Evolutionary conservation across 2,888 invertebrate species (phyloP).

Genomic region (Theretra japonica): DNA sequence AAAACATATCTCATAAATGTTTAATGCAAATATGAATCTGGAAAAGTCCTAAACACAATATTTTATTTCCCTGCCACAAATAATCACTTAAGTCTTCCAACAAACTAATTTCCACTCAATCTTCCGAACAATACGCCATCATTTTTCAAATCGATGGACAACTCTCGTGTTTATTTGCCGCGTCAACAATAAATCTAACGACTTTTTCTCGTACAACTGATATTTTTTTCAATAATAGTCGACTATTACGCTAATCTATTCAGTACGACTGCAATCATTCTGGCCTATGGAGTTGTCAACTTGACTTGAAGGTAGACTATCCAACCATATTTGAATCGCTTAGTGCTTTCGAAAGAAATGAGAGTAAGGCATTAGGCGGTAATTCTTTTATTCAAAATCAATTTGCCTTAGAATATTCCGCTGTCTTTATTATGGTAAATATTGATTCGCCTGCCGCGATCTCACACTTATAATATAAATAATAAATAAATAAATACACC

Average conservation of each 20-base stretch:
- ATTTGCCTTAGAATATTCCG: no score
- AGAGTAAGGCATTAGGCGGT: no score
- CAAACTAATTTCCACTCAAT: neutral
- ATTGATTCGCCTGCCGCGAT: no score
- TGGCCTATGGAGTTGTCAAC: neutral
- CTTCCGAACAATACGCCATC: neutral
- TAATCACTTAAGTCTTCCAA: no score
- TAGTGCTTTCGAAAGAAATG: neutral
- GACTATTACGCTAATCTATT: constrained; percentile 18
- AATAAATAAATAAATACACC: no score
- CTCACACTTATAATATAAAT: no score
- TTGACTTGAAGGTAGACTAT: neutral
- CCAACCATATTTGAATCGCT: constrained; percentile 7
- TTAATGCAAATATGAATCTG: no score
- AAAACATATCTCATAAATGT: no score
- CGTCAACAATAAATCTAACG: constrained; percentile 2
- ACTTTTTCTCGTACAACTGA: no score
- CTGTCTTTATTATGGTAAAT: no score
- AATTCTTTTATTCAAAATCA: neutral
- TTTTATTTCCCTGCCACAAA: no score
- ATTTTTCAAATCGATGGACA: neutral
- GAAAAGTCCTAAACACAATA: no score
- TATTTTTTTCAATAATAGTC: constrained; percentile 18
- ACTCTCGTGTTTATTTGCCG: neutral
- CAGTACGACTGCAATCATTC: constrained; percentile 10